Conservation (phyloP, 64 coral and sea anemone genomes). For the Astreopora myriophthalma region DNA sequence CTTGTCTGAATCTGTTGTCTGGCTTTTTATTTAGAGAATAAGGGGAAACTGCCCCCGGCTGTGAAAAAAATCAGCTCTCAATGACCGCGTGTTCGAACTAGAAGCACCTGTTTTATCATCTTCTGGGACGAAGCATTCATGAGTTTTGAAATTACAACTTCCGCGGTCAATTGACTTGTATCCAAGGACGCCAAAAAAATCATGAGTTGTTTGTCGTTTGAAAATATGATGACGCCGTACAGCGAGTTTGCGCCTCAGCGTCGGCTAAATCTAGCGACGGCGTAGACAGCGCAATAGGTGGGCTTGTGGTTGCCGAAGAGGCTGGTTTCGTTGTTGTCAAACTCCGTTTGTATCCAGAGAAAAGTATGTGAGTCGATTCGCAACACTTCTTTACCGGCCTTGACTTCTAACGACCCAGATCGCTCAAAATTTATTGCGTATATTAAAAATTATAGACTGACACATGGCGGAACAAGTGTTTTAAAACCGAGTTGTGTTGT, state of each 20-base stretch:
- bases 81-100: slow-evolving; percentile 24
- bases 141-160: not conserved
- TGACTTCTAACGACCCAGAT: not conserved
- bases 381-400: not conserved
- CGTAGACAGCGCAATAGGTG: too few species aligned
- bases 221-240: not conserved
- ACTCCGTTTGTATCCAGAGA: not conserved
- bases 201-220: not conserved
- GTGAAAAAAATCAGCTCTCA: not conserved
- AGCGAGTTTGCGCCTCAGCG: too few species aligned
- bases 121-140: not conserved
- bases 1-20: not conserved
- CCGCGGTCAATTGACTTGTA: not conserved
- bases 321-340: not conserved
- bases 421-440: not conserved
- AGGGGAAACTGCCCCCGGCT: not conserved
- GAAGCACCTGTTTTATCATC: slow-evolving; percentile 20
- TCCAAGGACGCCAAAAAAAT: not conserved
- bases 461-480: not conserved
- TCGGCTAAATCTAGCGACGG: too few species aligned
- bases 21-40: not conserved
- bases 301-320: too few species aligned
- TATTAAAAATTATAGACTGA: not conserved
- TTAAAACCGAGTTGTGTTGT: too few species aligned
- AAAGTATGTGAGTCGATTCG: not conserved